Percentiles rank a stretch among this genome's conserved stretches.
Evolutionary conservation across 2,888 invertebrate species (phyloP).

Genomic region (Heliconius ismenius): DNA sequence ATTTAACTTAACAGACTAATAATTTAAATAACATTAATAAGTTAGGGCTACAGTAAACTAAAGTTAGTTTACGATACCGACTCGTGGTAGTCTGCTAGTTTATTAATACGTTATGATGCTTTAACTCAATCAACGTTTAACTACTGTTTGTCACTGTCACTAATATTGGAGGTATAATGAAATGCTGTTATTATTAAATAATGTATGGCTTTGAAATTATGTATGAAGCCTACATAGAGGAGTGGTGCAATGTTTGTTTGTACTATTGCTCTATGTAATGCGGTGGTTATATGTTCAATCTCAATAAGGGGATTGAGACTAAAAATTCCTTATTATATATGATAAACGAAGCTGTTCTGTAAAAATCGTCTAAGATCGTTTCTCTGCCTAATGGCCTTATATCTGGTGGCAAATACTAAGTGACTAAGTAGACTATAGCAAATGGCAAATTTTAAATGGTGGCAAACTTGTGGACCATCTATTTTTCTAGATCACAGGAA

Average conservation of each 20-base stretch:
- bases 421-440: too few relatives aligned
- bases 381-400: too few relatives aligned
- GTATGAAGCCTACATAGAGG: not conserved
- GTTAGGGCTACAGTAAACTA: not conserved
- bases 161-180: conserved; percentile 16
- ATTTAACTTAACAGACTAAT: not conserved
- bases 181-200: not conserved
- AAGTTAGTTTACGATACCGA: conserved; percentile 7
- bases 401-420: too few relatives aligned
- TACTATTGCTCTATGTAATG: not conserved
- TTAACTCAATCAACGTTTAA: conserved; percentile 27
- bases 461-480: too few relatives aligned
- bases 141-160: conserved; percentile 29
- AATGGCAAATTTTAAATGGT: too few relatives aligned
- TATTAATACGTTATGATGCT: conserved; percentile 27
- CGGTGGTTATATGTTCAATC: not conserved
- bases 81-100: conserved; percentile 10
- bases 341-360: too few relatives aligned
- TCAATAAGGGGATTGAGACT: not conserved
- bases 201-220: not conserved
- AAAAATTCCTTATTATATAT: too few relatives aligned
- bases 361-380: too few relatives aligned
- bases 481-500: too few relatives aligned
- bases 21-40: conserved; percentile 6
- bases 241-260: not conserved